Conservation (phyloP, 1,140 invertebrate genomes). For the Bilobella aurantiaca region DNA sequence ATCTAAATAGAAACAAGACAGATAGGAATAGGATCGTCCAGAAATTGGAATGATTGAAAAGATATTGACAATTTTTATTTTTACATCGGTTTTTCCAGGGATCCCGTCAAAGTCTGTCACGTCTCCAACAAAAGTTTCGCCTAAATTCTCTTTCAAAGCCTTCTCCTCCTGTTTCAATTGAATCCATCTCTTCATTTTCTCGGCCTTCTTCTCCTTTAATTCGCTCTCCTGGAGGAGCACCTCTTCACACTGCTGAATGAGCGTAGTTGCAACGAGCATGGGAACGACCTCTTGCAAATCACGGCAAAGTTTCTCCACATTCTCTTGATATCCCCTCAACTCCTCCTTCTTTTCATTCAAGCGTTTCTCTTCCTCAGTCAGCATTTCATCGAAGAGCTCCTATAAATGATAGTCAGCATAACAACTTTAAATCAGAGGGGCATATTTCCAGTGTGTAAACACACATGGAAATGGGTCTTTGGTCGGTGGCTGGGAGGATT, state of each 20-base stretch:
- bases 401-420: no score
- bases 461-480: no score
- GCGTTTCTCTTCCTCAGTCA: conserved; percentile 1
- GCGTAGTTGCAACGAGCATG: neutral
- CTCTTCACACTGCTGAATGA: neutral
- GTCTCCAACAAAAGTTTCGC: neutral
- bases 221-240: neutral
- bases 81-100: neutral
- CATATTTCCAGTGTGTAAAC: no score
- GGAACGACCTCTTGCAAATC: neutral
- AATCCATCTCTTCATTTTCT: conserved; percentile 9
- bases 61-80: neutral
- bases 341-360: conserved; percentile 2
- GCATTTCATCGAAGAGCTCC: conserved; percentile 2
- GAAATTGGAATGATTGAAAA: no score
- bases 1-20: neutral
- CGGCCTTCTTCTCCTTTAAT: neutral
- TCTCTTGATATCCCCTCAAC: neutral
- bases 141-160: neutral
- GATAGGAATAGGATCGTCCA: neutral
- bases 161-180: neutral
- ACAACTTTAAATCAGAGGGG: no score
- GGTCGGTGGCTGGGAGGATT: no score
- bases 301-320: neutral
- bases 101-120: neutral